phyloP scores from a whole-genome alignment of 64 coral and sea anemone species.

The Dendronephthya gigantea region DNA sequence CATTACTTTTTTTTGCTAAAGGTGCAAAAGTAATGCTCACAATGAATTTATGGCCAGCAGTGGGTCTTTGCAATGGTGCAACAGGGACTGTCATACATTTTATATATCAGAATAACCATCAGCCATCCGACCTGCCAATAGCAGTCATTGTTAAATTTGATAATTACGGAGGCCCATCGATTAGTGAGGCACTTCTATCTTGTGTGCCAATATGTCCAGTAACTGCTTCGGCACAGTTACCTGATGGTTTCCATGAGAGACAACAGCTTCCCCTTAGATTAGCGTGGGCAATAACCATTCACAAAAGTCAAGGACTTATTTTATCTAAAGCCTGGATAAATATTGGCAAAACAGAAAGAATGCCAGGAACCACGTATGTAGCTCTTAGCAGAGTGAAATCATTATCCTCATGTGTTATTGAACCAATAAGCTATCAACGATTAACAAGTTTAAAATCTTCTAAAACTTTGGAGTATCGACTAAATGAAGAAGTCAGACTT shows the following conservation, averaged over 20 bases:
- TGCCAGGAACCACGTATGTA: background rate
- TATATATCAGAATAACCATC: background rate
- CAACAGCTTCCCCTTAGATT: background rate
- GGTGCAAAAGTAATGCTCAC: too few species aligned
- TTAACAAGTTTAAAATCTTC: background rate
- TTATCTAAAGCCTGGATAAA: constrained; percentile 1
- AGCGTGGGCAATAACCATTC: background rate
- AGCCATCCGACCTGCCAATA: background rate
- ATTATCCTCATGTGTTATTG: background rate
- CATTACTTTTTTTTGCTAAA: too few species aligned
- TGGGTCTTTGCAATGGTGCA: background rate
- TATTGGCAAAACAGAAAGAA: background rate
- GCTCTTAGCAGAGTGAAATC: background rate
- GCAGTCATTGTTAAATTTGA: background rate
- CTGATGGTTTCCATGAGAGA: background rate
- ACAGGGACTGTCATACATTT: background rate
- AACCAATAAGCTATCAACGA: background rate
- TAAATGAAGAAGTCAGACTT: background rate
- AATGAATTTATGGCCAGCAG: too few species aligned
- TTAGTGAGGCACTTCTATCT: background rate
- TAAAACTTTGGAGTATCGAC: background rate
- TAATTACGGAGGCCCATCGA: background rate
- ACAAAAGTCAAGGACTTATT: background rate
- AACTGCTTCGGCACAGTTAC: background rate
- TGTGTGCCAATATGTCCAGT: background rate